A percentile compares a stretch with the other conserved stretches of the same genome.
phyloP scores from a whole-genome alignment of 2,113 vertebrate genomes.

The Coryphaenoides rupestris region DNA sequence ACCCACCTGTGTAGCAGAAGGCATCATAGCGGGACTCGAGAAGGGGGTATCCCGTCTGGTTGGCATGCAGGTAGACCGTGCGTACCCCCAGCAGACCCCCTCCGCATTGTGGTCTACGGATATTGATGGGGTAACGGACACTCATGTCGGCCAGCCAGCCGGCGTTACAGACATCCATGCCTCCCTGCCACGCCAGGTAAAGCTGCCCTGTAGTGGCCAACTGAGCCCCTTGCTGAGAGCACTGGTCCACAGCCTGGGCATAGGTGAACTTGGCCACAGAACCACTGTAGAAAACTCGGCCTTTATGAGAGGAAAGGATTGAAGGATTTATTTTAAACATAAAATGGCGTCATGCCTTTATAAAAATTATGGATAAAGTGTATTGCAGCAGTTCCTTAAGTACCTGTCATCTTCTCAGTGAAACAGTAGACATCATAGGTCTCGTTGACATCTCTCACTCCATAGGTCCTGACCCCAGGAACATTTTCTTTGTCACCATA shows the following conservation, averaged over 20 bases:
- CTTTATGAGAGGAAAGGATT: slow-evolving; percentile 55
- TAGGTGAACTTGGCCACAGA: slow-evolving; percentile 84
- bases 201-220: slow-evolving; percentile 91
- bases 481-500: slow-evolving; percentile 89
- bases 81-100: slow-evolving; percentile 88
- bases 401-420: slow-evolving; percentile 88
- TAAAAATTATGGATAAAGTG: background rate
- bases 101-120: slow-evolving; percentile 86
- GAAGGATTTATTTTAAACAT: no score
- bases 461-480: slow-evolving; percentile 90
- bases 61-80: slow-evolving; percentile 83
- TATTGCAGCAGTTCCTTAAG: background rate
- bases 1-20: slow-evolving; percentile 87
- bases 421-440: slow-evolving; percentile 98
- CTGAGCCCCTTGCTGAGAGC: slow-evolving; percentile 73
- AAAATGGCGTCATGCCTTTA: background rate
- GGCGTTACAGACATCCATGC: slow-evolving; percentile 91
- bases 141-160: slow-evolving; percentile 92
- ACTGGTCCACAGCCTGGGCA: slow-evolving; percentile 79
- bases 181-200: slow-evolving; percentile 89
- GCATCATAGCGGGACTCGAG: slow-evolving; percentile 84
- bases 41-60: slow-evolving; percentile 90
- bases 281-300: slow-evolving; percentile 83
- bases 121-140: slow-evolving; percentile 90
- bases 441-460: slow-evolving; percentile 85